Evolutionary conservation across 1,140 invertebrate species (phyloP), one percentile per base, ranked within the genome.

Genomic region (Brachionus sp.): DNA sequence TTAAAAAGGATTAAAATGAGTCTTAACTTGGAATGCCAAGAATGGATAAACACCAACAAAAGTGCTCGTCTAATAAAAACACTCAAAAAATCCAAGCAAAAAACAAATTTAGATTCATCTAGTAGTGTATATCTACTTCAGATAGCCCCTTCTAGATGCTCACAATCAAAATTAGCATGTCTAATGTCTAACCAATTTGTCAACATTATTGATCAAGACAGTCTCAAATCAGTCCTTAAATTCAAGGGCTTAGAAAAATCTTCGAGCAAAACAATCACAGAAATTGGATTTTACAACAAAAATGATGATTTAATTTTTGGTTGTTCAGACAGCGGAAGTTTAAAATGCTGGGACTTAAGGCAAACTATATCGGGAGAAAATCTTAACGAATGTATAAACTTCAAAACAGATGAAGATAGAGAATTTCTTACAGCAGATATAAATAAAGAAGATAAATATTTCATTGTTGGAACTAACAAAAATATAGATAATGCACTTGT

Each of bases 341-440:
- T 80, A 16, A 80, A 62, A 62, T 62, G 50, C n/a, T 80, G 77
- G 77, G 77, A 80, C n/a, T 66, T 80, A 13, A 57, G 77, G 29
- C 19, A 37, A 19, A 12, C 10, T n/a, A 9, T 23, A 23, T 25
- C 19, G 7, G 12, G 23, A 46, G 42, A 42, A 16, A 73, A 75
- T 16, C 13, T 46, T 16, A 5, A 64, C 9, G 77, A 80, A 80
- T 57, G 46, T 7, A n/a, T 66, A 0, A 19, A 13, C 35, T 57
- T 80, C 29, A 66, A 19, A 62, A 25, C 50, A 25, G 77, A 80
- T 4, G 50, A 80, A 13, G 33, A 66, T 9, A 35, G 50, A 57
- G 77, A 80, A 62, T 62, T 80, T 62, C 33, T 62, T 10, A 29
- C 33, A 19, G 46, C 50, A 29, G 77, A 80, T 44, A 42, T 80